Evolutionary conservation across 1,140 invertebrate species (phyloP), one percentile per base, ranked within the genome.

Genomic region (Pollicipes pollicipes): DNA sequence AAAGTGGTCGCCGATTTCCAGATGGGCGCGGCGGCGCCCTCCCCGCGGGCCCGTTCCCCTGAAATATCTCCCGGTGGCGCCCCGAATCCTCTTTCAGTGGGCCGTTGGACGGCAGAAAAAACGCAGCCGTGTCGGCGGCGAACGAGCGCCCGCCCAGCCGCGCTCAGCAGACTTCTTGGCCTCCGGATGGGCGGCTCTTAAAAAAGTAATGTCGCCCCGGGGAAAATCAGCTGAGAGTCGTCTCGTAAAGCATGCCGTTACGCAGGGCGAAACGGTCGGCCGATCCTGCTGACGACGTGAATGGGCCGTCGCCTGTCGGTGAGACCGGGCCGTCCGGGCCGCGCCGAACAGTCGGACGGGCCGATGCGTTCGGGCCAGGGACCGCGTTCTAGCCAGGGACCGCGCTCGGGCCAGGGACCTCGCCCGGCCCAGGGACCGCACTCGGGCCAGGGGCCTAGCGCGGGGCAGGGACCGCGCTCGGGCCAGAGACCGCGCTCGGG

Each of bases 21-120:
- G 13, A 21, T 10, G 13, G 2, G 37, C n/a, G 26, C 30, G 30
- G 0, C 10, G 66, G 58, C 31, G 13, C 66, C 37, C 66, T 71
- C 66, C 30, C 0, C 58, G 13, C 32, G 58, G 37, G 27, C 30
- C 30, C 30, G 24, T 68, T 71, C 66, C 31, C 66, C 21, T 28
- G 68, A 63, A 58, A 63, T 31, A 31, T 71, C 6, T 70, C 70
- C 27, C 31, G 30, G 21, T 30, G 30, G 28, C 31, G 45, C 69
- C 27, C 64, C 30, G 21, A 28, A 29, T 27, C n/a, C 30, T 63
- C 30, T 13, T 68, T 70, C 37, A 32, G 13, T 45, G 26, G 28
- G n/a, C 35, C 1, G 3, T n/a, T n/a, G n/a, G 13, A 8, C 16
- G 16, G 45, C 30, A 24, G 30, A 63, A 29, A 68, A 31, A 32